phyloP scores from a whole-genome alignment of 2,888 invertebrate species.

The Hecatera dysodea region DNA sequence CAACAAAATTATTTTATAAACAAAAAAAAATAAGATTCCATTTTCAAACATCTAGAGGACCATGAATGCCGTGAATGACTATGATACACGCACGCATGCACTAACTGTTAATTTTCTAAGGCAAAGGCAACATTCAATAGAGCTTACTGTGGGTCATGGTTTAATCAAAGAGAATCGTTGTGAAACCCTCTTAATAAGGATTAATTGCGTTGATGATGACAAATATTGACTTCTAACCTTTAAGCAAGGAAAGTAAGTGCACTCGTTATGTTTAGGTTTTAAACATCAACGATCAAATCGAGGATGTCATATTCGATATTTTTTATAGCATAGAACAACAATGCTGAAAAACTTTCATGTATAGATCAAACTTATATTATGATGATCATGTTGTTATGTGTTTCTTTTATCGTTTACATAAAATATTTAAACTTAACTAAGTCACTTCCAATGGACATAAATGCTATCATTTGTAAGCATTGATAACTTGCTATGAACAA shows the following conservation, averaged over 20 bases:
- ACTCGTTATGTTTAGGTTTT: not conserved
- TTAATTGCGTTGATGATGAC: slow-evolving; percentile 62
- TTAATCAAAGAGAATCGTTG: slow-evolving; percentile 51
- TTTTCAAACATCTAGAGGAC: slow-evolving; percentile 9
- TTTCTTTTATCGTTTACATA: too few species aligned
- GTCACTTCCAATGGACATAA: too few species aligned
- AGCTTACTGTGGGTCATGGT: slow-evolving; percentile 39
- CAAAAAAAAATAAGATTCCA: not conserved
- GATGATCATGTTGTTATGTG: too few species aligned
- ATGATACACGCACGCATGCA: not conserved
- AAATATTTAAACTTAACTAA: too few species aligned
- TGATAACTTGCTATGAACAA: too few species aligned
- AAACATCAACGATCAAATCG: too few species aligned
- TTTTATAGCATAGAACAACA: too few species aligned
- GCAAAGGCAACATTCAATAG: slow-evolving; percentile 39
- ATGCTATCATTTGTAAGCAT: too few species aligned
- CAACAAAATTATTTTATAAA: not conserved
- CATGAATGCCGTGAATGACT: too few species aligned
- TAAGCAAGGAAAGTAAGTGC: slow-evolving; percentile 9
- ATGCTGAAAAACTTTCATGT: too few species aligned
- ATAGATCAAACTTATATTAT: too few species aligned
- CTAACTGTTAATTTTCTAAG: slow-evolving; percentile 12
- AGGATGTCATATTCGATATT: too few species aligned
- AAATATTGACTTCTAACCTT: slow-evolving; percentile 52
- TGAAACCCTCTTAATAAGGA: slow-evolving; percentile 46